phyloP scores from a whole-genome alignment of 2,888 invertebrate genomes.

The Cyclophora albipunctata region DNA sequence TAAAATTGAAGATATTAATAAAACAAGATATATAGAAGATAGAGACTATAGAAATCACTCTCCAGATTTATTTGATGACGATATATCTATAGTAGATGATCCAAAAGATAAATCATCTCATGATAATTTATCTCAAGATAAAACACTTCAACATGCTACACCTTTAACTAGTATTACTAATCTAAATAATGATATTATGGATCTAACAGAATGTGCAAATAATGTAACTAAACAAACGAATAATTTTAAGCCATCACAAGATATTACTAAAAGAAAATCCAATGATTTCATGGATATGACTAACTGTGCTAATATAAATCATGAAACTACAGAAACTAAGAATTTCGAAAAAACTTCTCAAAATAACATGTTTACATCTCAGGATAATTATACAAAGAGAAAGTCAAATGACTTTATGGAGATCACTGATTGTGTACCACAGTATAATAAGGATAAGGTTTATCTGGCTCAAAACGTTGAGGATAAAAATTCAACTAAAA shows the following conservation, averaged over 20 bases:
- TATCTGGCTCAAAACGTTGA: constrained; percentile 37
- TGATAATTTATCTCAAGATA: constrained; percentile 11
- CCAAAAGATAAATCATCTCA: constrained; percentile 11
- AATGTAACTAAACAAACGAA: background rate
- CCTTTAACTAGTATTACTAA: constrained; percentile 16
- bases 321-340: constrained; percentile 7
- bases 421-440: constrained; percentile 45
- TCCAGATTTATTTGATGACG: constrained; percentile 70
- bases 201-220: constrained; percentile 40
- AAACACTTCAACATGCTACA: constrained; percentile 14
- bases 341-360: constrained; percentile 29
- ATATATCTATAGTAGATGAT: constrained; percentile 26
- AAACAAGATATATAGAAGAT: constrained; percentile 1
- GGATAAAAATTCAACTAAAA: constrained; percentile 7
- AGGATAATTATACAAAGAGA: constrained; percentile 31
- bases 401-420: constrained; percentile 54
- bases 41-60: constrained; percentile 42
- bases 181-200: constrained; percentile 25
- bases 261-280: constrained; percentile 27
- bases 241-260: background rate
- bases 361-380: constrained; percentile 12
- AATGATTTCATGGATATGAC: constrained; percentile 56
- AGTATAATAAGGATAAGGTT: constrained; percentile 18
- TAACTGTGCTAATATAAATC: background rate
- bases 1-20: constrained; percentile 1